Evolutionary conservation across 2,888 invertebrate genomes (phyloP).

Genomic region (Lepidocyrtinus sp.): DNA sequence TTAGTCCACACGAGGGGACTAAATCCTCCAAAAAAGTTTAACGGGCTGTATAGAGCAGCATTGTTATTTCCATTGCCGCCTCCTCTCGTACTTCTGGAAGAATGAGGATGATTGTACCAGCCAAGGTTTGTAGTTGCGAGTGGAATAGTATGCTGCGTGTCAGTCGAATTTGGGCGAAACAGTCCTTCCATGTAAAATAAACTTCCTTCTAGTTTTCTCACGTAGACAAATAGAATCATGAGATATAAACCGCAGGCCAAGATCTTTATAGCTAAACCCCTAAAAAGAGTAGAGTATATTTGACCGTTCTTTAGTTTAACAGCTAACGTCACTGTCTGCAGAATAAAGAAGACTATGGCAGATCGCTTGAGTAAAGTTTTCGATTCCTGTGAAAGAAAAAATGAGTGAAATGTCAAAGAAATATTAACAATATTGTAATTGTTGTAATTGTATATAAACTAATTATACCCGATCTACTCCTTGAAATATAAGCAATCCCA

Average conservation of each 20-base stretch:
- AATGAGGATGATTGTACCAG: conserved; percentile 49
- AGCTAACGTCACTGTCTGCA: conserved; percentile 53
- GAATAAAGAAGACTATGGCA: conserved; percentile 51
- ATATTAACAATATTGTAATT: background rate
- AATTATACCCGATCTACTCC: conserved; percentile 56
- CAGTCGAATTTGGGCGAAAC: conserved; percentile 36
- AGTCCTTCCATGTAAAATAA: background rate
- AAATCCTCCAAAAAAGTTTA: conserved; percentile 56
- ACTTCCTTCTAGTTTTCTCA: conserved; percentile 49
- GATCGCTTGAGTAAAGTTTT: conserved; percentile 59
- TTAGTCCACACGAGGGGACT: conserved; percentile 53
- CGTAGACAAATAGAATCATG: conserved; percentile 52
- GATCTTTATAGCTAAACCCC: conserved; percentile 37
- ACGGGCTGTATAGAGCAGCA: conserved; percentile 41
- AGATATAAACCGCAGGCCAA: conserved; percentile 52
- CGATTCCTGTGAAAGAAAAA: conserved; percentile 46
- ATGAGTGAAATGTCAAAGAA: background rate
- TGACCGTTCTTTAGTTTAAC: conserved; percentile 54
- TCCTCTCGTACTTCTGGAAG: conserved; percentile 31
- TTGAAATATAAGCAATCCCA: conserved; percentile 60
- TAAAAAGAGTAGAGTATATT: conserved; percentile 43
- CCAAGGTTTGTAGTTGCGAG: conserved; percentile 51
- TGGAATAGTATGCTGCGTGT: conserved; percentile 54
- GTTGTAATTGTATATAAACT: background rate
- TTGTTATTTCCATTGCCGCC: conserved; percentile 17